Conservation (phyloP, 2,797 vertebrate species). For the Protonibea diacanthus region DNA sequence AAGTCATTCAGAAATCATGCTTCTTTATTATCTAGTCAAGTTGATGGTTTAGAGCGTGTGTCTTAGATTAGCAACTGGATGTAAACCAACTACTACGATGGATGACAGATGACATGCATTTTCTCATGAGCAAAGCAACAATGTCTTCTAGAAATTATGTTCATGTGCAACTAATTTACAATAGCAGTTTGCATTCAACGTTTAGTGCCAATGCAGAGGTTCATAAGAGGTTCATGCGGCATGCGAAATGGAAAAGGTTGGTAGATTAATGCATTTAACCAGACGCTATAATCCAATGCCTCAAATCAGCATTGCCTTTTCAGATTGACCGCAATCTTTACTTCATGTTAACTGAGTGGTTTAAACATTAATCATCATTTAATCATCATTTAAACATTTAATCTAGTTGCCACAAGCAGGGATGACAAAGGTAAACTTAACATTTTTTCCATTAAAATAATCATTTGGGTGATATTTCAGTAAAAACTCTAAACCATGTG, state of each 20-base stretch:
- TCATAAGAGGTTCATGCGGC: background rate
- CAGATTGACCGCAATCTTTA: background rate
- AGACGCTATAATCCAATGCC: background rate
- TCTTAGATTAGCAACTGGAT: conserved; percentile 36
- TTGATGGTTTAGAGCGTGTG: conserved; percentile 39
- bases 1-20: conserved; percentile 36
- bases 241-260: background rate
- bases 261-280: background rate
- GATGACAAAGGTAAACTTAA: background rate
- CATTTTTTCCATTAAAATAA: background rate
- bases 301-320: background rate
- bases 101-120: conserved; percentile 43
- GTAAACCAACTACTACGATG: conserved; percentile 15
- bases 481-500: background rate
- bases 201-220: conserved; percentile 27
- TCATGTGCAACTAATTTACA: conserved; percentile 30
- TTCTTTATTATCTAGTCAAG: conserved; percentile 31
- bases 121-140: conserved; percentile 12
- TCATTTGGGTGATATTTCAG: background rate
- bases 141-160: conserved; percentile 23
- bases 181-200: conserved; percentile 11
- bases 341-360: background rate
- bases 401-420: background rate
- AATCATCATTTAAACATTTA: too few species aligned
- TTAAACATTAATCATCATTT: background rate